Conservation (phyloP, 1,140 invertebrate genomes). For the Papilio polytes region DNA sequence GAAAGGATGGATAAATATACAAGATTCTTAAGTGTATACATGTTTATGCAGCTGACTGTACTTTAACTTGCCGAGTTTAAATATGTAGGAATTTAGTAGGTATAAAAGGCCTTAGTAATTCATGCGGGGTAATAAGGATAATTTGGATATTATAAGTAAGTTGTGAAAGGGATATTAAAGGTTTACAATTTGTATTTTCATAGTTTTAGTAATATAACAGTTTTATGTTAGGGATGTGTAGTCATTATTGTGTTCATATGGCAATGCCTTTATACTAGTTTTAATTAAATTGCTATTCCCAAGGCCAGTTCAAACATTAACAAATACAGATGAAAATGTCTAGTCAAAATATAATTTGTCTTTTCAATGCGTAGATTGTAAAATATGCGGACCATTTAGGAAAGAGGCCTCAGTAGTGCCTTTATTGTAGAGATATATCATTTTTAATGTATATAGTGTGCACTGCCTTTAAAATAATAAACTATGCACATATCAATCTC, state of each 20-base stretch:
- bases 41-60: too few species aligned
- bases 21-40: too few species aligned
- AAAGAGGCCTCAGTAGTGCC: constrained; percentile 80
- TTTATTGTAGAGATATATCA: constrained; percentile 49
- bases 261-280: background rate
- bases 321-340: background rate
- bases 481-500: constrained; percentile 47
- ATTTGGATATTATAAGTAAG: background rate
- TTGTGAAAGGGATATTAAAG: constrained; percentile 3
- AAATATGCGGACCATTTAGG: constrained; percentile 72
- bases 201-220: background rate
- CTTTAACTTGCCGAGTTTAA: background rate
- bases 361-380: constrained; percentile 19
- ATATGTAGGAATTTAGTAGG: background rate
- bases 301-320: background rate
- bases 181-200: background rate
- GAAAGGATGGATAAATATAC: too few species aligned
- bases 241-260: background rate
- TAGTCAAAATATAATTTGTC: constrained; percentile 35
- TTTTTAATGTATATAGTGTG: constrained; percentile 43
- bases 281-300: background rate
- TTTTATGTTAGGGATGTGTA: background rate
- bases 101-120: background rate
- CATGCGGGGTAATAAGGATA: background rate
- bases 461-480: constrained; percentile 52